Base-by-base conservation (phyloP, 2,113 vertebrate genomes). In the Trogon surrucura region DNA sequence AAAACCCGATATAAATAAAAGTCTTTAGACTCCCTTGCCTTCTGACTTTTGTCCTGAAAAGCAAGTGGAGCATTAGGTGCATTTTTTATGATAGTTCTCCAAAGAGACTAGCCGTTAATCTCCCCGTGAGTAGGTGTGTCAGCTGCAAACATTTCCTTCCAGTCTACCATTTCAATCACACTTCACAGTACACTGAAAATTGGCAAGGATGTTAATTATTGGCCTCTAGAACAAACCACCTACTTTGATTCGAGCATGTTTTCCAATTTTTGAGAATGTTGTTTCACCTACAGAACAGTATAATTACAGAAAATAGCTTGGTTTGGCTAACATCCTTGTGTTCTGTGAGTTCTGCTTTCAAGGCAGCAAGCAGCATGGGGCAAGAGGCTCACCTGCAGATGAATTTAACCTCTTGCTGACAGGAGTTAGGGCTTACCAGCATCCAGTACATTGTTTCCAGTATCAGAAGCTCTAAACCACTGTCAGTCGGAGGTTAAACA, bases 161-260 rank as follows among this genome's bases (percentile, higher is more conserved):
- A 96, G 95, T 96, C 97, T 97, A 95, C 93, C 92, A 93, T 97
- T 97, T 97, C 97, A 97, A 96, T 97, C 94, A 95, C 96, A 97
- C 97, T 97, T 97, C 97, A 97, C 97, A 97, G 95, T 95, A 97
- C 93, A 95, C 94, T 97, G 97, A 97, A 97, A 97, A 97, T 97
- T 97, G 96, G 96, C 96, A 96, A 96, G 95, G 97, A 97, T 94
- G 91, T 97, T 97, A 97, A 97, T 97, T 97, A 96, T 80, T 97
- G 97, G 96, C 93, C 87, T 96, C 94, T 92, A 95, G 95, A 97
- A 97, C 96, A 97, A 97, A 94, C 95, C 96, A 96, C 97, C 96
- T 96, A 96, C 96, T 96, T 97, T 95, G 96, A 96, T 95, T 97
- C 94, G 90, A 86, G 82, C 18, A 0, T 96, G 89, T 95, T 97